phyloP scores from a whole-genome alignment of 2,113 vertebrate species.

The Morphnarchus princeps region DNA sequence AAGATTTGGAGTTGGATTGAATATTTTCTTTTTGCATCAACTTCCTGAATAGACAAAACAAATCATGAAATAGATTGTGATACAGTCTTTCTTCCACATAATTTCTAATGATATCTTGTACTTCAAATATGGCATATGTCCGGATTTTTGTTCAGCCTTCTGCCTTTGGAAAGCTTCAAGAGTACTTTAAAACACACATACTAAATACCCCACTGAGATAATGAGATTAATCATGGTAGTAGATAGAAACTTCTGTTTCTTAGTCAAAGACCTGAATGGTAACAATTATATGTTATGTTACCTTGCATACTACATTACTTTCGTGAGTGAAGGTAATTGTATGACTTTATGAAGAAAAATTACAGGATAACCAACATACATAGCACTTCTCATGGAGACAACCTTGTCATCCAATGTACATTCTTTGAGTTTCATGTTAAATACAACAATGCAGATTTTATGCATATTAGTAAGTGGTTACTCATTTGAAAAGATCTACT shows the following conservation, averaged over 20 bases:
- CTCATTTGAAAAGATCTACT: not conserved
- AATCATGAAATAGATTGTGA: not conserved
- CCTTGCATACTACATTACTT: not conserved
- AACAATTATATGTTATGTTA: not conserved
- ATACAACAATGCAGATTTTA: not conserved
- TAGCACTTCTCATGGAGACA: not conserved
- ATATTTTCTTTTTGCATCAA: not conserved
- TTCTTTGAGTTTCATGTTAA: not conserved
- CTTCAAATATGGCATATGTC: not conserved
- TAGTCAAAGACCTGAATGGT: not conserved
- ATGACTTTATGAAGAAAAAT: not conserved
- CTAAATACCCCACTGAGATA: not conserved
- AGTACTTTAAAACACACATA: not conserved
- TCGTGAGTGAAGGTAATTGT: not conserved
- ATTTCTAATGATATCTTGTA: not conserved
- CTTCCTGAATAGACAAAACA: not conserved
- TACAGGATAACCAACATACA: not conserved
- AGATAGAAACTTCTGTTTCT: not conserved
- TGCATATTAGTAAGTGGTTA: not conserved
- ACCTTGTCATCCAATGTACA: not conserved
- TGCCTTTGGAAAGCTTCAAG: not conserved
- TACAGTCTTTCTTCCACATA: not conserved
- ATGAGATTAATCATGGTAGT: not conserved
- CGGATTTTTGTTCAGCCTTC: not conserved
- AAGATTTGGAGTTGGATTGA: not conserved